Evolutionary conservation across 1,140 invertebrate genomes (phyloP).

Genomic region (Drosophila sp.): DNA sequence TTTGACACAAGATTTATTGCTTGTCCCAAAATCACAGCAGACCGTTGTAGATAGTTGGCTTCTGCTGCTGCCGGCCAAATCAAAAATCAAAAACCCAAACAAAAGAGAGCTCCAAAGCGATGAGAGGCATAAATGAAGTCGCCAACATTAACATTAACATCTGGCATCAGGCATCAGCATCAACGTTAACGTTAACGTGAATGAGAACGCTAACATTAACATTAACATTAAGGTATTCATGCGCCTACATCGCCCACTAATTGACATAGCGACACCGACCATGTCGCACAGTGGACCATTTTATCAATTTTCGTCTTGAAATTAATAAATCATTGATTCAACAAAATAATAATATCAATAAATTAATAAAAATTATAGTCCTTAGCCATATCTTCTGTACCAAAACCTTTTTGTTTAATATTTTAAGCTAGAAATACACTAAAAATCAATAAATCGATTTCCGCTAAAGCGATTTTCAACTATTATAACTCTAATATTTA

Average conservation of each 20-base stretch:
- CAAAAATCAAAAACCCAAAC: conserved; percentile 43
- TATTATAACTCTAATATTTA: too few species aligned
- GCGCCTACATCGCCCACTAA: conserved; percentile 82
- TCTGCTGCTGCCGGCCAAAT: conserved; percentile 40
- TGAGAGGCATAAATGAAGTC: conserved; percentile 71
- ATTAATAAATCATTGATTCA: not conserved
- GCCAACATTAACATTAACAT: conserved; percentile 43
- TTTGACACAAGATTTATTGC: conserved; percentile 72
- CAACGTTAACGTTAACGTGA: conserved; percentile 47
- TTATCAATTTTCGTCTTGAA: not conserved
- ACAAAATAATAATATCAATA: too few species aligned
- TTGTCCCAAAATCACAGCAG: conserved; percentile 80
- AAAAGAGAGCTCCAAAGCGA: conserved; percentile 26
- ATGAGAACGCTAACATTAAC: conserved; percentile 61
- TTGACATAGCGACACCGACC: conserved; percentile 69
- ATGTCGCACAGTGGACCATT: not conserved
- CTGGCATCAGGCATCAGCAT: conserved; percentile 45
- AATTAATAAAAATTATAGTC: too few species aligned
- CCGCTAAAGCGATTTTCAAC: too few species aligned
- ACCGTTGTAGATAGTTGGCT: conserved; percentile 48
- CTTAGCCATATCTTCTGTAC: too few species aligned
- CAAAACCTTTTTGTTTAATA: too few species aligned
- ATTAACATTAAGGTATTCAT: conserved; percentile 76
- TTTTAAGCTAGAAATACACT: too few species aligned
- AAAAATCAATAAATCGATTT: too few species aligned